Base-by-base conservation (phyloP, 1,140 invertebrate genomes). In the Halictus rubicundus region DNA sequence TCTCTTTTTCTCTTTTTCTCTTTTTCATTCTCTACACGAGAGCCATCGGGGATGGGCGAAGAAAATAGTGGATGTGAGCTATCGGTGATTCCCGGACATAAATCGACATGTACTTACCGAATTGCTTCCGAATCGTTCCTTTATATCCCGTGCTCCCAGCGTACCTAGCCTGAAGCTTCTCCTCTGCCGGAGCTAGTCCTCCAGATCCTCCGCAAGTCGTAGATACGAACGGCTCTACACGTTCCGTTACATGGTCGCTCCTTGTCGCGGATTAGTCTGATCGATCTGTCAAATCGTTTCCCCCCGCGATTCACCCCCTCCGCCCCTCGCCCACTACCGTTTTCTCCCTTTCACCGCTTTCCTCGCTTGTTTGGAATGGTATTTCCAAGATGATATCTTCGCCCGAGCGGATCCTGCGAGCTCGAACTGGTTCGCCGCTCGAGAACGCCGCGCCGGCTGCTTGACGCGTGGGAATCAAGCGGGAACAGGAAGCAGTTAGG, bases 51-150 rank as follows among this genome's bases (percentile, higher is more conserved):
- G 54, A 46, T 66, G 52, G 65, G 63, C 61, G 27, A 65, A 65
- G 84, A 82, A 84, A 83, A 81, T 78, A 71, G 77, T 74, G 82
- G 83, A 87, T 80, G 85, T 88, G 81, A 90, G 79, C 87, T 90
- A 90, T 89, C 86, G 89, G 73, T 83, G 86, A 89, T 89, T 88
- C 82, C 77, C 83, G 84, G 86, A 91, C 88, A 89, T 91, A 91
- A 90, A 92, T 92, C 89, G 89, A 91, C 87, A 72, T 88, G 88
- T 92, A 91, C 90, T 92, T 90, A 91, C 89, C 83, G 87, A 92
- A 92, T 92, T 92, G 90, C 90, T 92, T 92, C 88, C 84, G 89
- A 91, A 91, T 92, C 89, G 87, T 81, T 91, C 82, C 78, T 90
- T 89, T 89, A 88, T 90, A 84, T 86, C 80, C 79, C 68, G 78